A percentile compares a stretch with the other conserved stretches of the same genome.
These are phyloP conservation scores for Megaleporinus macrocephalus DNA, from an alignment of 2,113 vertebrate genomes.

Conservation along the genomic window DNA sequence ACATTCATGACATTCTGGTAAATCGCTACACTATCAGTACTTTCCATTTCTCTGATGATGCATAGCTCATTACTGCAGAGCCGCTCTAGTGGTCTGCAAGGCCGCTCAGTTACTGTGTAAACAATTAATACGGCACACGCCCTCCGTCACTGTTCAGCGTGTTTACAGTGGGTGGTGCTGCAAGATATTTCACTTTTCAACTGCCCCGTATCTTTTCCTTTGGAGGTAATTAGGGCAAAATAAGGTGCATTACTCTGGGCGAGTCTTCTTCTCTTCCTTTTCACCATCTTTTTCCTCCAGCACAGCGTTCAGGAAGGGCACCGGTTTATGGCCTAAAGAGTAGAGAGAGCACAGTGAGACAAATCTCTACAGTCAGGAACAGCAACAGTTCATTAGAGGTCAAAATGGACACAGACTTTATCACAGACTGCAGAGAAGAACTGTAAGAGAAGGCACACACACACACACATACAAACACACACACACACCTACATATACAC, in stretches of 20 bases:
- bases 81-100: neutral
- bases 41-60: neutral
- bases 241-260: conserved; percentile 35
- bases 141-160: neutral
- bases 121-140: conserved; percentile 33
- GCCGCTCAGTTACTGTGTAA: conserved; percentile 13
- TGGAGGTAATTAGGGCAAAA: conserved; percentile 11
- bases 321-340: conserved; percentile 33
- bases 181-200: neutral
- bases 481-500: no score
- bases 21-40: no score
- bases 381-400: neutral
- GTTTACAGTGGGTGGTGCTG: conserved; percentile 37
- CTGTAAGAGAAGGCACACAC: no score
- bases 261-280: neutral
- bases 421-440: no score
- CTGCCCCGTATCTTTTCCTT: neutral
- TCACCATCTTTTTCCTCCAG: conserved; percentile 13
- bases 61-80: neutral
- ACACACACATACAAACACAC: no score
- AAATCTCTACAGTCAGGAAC: neutral
- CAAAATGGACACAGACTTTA: neutral
- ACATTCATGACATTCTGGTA: no score
- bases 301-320: conserved; percentile 40
- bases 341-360: neutral